Conservation (phyloP, 1,140 invertebrate species). For the Apolygus lucorum region DNA sequence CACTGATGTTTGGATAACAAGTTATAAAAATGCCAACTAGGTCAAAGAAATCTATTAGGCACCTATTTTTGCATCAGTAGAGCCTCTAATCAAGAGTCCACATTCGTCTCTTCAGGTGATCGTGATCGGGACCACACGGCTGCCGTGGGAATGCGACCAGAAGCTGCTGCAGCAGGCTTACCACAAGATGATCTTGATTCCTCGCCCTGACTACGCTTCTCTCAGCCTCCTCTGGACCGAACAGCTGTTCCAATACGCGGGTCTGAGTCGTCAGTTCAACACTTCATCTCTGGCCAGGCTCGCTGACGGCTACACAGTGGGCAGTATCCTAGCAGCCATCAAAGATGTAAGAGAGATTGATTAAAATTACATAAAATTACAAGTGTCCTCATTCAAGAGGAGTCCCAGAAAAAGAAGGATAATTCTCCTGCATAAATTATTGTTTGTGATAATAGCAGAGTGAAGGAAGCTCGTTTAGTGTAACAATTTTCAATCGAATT, state of each 20-base stretch:
- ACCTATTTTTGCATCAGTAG: not conserved
- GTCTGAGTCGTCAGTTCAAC: conserved; percentile 49
- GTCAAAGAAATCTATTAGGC: too few species aligned
- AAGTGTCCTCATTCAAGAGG: too few species aligned
- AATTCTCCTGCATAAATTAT: too few species aligned
- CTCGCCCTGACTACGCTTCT: conserved; percentile 78
- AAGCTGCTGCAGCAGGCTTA: conserved; percentile 77
- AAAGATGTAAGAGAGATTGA: conserved; percentile 40
- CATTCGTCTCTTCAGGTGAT: conserved; percentile 48
- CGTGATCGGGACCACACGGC: conserved; percentile 68
- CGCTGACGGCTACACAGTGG: conserved; percentile 83
- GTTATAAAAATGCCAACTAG: too few species aligned
- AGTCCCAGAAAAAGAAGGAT: too few species aligned
- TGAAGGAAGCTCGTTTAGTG: not conserved
- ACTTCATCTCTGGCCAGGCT: conserved; percentile 67
- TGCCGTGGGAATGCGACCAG: conserved; percentile 76
- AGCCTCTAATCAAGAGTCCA: too few species aligned
- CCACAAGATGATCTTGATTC: conserved; percentile 78
- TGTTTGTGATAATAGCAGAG: too few species aligned
- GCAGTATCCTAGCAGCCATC: conserved; percentile 49
- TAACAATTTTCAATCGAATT: too few species aligned
- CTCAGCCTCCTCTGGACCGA: conserved; percentile 69
- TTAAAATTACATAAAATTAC: too few species aligned
- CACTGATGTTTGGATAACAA: too few species aligned
- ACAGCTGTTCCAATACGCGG: conserved; percentile 50